Percentiles rank a stretch among this genome's conserved stretches.
These are phyloP conservation scores for Vanacampus margaritifer DNA, from an alignment of 2,113 vertebrate species.

Conservation along the genomic window DNA sequence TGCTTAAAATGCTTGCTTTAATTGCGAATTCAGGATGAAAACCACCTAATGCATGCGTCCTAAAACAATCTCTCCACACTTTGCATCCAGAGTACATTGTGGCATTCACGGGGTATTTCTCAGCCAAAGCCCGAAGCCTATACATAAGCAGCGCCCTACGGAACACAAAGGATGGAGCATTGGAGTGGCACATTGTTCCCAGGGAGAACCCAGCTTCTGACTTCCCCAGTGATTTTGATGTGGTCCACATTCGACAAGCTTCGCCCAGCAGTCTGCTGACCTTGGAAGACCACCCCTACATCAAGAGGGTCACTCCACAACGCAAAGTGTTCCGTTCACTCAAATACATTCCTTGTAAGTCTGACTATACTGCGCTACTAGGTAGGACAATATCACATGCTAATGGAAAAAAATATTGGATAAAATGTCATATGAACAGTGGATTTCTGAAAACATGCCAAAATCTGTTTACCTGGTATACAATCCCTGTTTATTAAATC, in stretches of 20 bases:
- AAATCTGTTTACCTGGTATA: slow-evolving; percentile 19
- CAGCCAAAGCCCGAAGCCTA: slow-evolving; percentile 89
- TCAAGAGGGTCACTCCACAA: slow-evolving; percentile 94
- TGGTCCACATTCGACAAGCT: slow-evolving; percentile 88
- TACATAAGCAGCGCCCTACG: slow-evolving; percentile 92
- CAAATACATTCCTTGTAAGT: slow-evolving; percentile 86
- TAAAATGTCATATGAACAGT: not conserved
- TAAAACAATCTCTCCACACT: slow-evolving; percentile 16
- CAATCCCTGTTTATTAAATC: slow-evolving; percentile 30
- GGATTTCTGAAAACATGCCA: not conserved
- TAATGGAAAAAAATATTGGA: not conserved
- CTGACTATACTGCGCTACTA: not conserved
- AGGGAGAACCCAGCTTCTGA: slow-evolving; percentile 94
- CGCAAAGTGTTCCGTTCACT: slow-evolving; percentile 90
- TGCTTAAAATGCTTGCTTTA: not conserved
- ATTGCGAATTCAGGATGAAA: not conserved
- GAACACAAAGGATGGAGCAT: slow-evolving; percentile 71
- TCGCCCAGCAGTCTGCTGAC: slow-evolving; percentile 80
- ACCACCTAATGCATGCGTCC: not conserved
- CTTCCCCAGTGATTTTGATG: slow-evolving; percentile 97
- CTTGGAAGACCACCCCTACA: slow-evolving; percentile 90
- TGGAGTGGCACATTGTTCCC: slow-evolving; percentile 91
- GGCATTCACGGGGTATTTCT: slow-evolving; percentile 86
- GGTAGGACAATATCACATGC: not conserved
- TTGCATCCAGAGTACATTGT: slow-evolving; percentile 87